A percentile compares a stretch with the other conserved stretches of the same genome.
Conservation (phyloP, 2,888 invertebrate species). For the Theretra japonica region DNA sequence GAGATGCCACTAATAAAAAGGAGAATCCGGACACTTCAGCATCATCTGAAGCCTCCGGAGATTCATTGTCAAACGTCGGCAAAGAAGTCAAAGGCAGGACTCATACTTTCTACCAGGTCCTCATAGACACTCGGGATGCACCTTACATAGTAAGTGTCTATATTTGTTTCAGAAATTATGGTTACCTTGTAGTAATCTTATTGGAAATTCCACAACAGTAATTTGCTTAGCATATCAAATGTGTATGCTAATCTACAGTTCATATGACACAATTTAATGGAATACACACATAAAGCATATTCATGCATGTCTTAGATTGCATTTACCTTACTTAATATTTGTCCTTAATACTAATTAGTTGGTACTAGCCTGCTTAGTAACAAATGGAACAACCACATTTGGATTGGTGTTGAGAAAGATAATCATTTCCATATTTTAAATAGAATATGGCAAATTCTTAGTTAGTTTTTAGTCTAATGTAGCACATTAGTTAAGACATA, state of each 20-base stretch:
- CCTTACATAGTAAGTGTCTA: constrained; percentile 94
- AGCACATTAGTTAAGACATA: no score
- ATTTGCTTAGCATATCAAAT: neutral
- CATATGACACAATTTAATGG: neutral
- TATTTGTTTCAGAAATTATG: neutral
- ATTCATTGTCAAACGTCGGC: constrained; percentile 84
- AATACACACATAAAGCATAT: no score
- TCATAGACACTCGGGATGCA: constrained; percentile 98
- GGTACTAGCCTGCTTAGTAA: no score
- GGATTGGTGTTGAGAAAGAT: no score
- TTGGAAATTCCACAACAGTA: neutral
- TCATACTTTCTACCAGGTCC: constrained; percentile 98
- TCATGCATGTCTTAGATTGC: no score
- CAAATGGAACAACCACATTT: no score
- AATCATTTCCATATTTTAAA: no score
- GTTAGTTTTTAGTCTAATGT: no score
- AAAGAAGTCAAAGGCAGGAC: constrained; percentile 96
- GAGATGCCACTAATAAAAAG: constrained; percentile 91
- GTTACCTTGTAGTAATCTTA: neutral
- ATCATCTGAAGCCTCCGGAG: constrained; percentile 61
- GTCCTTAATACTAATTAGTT: no score
- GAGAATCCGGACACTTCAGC: constrained; percentile 73
- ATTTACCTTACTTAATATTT: no score
- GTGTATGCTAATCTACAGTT: neutral
- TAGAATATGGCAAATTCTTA: no score